Evolutionary conservation across 2,113 vertebrate genomes (phyloP), one percentile per base, ranked within the genome.

Genomic region (Pygoscelis adeliae): DNA sequence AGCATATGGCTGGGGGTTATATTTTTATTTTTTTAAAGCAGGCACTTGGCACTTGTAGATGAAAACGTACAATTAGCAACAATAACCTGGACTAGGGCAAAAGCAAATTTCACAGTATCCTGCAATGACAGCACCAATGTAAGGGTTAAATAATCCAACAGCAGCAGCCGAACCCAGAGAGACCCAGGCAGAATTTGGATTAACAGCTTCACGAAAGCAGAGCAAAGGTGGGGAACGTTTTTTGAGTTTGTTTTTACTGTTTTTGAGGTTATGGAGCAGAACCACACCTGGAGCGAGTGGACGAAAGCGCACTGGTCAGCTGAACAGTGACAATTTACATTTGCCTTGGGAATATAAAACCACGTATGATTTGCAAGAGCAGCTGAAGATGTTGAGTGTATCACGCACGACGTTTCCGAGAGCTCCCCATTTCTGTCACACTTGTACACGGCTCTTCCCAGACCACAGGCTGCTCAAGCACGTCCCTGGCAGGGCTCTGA

Each of bases 341-440:
- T 80, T 18, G 13, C 27, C 63, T 81, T 27, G 26, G 46, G 72
- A 89, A 44, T 40, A 55, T 20, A 72, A 91, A 79, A 20, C 23
- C 55, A 38, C 0, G 0, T 34, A 21, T 2, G 13, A 83, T 29
- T 88, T 80, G 32, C 55, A 36, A 27, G 38, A 92, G 58, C 3
- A 1, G n/a, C n/a, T 25, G 40, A 74, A 88, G 58, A 44, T 10
- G 15, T 8, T 58, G 18, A 62, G 38, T 10, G 4, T 10, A 34
- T 26, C 62, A 18, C 0, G 0, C 1, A 5, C 1, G 8, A n/a
- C 3, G 3, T 46, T 83, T 58, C 70, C 4, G 2, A 63, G 58
- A 1, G 2, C 17, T 83, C 53, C 13, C 30, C 11, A 1, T 46
- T 85, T 53, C 85, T 83, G 6, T 38, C 70, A 66, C 5, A 2